Percentiles rank a stretch among this genome's conserved stretches.
Evolutionary conservation across 2,113 vertebrate genomes (phyloP).

Genomic region (Gila orcuttii): DNA sequence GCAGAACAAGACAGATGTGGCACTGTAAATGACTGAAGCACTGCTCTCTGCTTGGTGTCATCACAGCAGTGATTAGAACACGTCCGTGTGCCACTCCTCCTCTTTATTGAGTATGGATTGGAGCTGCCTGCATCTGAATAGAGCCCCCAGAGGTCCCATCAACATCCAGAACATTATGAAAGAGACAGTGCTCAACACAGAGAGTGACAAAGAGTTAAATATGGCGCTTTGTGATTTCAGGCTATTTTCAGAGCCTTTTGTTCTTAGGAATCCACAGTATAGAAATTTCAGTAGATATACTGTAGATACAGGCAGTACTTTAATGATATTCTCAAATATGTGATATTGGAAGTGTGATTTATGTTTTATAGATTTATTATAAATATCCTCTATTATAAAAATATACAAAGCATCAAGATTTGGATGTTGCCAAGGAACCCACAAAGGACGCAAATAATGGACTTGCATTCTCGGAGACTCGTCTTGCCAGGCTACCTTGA

Average conservation of each 20-base stretch:
- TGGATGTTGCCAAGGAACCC: background rate
- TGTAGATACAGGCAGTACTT: background rate
- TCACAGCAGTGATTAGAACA: conserved; percentile 74
- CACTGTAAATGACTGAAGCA: conserved; percentile 79
- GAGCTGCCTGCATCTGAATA: conserved; percentile 71
- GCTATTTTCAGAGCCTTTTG: background rate
- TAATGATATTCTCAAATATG: background rate
- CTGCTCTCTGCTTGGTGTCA: conserved; percentile 76
- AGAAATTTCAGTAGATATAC: background rate
- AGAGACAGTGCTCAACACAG: conserved; percentile 50
- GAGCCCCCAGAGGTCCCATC: conserved; percentile 75
- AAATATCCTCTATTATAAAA: too few species aligned
- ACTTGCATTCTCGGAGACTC: too few species aligned
- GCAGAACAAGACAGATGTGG: conserved; percentile 77
- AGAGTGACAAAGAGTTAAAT: conserved; percentile 66
- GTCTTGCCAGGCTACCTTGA: too few species aligned
- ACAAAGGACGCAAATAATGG: too few species aligned
- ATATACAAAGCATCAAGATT: background rate
- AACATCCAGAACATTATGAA: conserved; percentile 72
- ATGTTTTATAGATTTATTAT: background rate
- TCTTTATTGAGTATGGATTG: conserved; percentile 48
- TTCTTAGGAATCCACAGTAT: background rate
- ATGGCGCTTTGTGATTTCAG: conserved; percentile 54
- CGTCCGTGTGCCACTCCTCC: conserved; percentile 59
- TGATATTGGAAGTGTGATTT: background rate